Evolutionary conservation across 2,113 vertebrate genomes (phyloP).

Genomic region (Vulpes vulpes): DNA sequence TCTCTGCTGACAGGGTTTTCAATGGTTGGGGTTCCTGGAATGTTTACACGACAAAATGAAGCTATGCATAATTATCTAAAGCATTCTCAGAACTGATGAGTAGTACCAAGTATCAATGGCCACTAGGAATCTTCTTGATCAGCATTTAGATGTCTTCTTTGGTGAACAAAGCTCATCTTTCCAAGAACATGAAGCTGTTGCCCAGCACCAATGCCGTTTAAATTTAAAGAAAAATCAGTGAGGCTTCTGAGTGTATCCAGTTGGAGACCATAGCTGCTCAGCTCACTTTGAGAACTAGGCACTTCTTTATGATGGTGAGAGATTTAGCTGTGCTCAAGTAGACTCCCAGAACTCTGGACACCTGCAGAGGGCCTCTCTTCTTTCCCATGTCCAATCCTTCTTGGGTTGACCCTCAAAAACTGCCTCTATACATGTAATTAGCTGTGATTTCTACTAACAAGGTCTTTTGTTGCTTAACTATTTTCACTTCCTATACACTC

Average conservation of each 20-base stretch:
- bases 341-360: background rate
- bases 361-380: background rate
- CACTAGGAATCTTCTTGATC: background rate
- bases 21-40: background rate
- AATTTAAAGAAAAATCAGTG: conserved; percentile 17
- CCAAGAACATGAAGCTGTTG: background rate
- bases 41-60: background rate
- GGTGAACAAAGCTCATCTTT: background rate
- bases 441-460: background rate
- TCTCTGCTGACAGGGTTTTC: background rate
- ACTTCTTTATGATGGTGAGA: background rate
- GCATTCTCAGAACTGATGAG: background rate
- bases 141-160: background rate
- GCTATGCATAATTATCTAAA: background rate
- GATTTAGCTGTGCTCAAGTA: background rate
- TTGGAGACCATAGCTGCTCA: background rate
- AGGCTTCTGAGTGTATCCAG: background rate
- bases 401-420: background rate
- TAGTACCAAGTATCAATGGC: background rate
- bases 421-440: background rate
- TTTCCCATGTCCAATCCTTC: background rate
- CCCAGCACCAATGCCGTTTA: background rate
- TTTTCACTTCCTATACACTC: background rate
- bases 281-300: background rate
- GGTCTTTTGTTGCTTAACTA: background rate